phyloP scores from a whole-genome alignment of 2,888 invertebrate species.

The Limenitis camilla region DNA sequence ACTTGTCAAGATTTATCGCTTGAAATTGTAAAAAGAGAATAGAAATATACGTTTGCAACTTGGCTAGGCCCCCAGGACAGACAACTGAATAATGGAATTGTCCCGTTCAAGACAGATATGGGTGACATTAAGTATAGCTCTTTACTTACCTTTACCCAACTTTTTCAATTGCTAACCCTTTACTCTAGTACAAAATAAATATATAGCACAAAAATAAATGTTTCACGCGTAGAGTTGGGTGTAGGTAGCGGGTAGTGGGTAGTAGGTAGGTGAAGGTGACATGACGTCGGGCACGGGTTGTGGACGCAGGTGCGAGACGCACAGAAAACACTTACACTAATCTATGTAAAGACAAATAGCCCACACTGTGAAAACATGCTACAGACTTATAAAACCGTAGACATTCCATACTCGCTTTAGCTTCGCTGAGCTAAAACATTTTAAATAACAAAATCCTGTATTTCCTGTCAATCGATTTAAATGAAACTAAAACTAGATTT shows the following conservation, averaged over 20 bases:
- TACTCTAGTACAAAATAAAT: background rate
- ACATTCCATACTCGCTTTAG: background rate
- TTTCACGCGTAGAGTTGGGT: slow-evolving; percentile 11
- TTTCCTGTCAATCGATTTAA: background rate
- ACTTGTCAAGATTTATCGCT: too few species aligned
- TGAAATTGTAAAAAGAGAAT: too few species aligned
- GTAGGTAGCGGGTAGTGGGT: slow-evolving; percentile 15
- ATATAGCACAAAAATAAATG: slow-evolving; percentile 4
- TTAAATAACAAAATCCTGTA: background rate
- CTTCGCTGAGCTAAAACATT: too few species aligned
- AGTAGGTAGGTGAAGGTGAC: too few species aligned
- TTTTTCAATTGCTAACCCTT: too few species aligned
- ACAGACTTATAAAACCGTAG: slow-evolving; percentile 16
- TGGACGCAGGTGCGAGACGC: slow-evolving; percentile 23
- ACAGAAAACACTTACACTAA: slow-evolving; percentile 53
- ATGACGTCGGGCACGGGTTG: slow-evolving; percentile 11
- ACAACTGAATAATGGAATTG: too few species aligned
- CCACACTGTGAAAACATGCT: slow-evolving; percentile 34
- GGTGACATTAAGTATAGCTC: too few species aligned
- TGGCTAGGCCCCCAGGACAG: too few species aligned
- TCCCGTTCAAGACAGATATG: too few species aligned
- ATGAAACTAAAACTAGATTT: too few species aligned
- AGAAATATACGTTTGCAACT: too few species aligned
- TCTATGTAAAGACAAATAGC: slow-evolving; percentile 62
- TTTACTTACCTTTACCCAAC: too few species aligned